Evolutionary conservation across 53 echinoderm and acorn worm genomes (phyloP), one percentile per base, ranked within the genome.

Genomic region (Henricia sp.): DNA sequence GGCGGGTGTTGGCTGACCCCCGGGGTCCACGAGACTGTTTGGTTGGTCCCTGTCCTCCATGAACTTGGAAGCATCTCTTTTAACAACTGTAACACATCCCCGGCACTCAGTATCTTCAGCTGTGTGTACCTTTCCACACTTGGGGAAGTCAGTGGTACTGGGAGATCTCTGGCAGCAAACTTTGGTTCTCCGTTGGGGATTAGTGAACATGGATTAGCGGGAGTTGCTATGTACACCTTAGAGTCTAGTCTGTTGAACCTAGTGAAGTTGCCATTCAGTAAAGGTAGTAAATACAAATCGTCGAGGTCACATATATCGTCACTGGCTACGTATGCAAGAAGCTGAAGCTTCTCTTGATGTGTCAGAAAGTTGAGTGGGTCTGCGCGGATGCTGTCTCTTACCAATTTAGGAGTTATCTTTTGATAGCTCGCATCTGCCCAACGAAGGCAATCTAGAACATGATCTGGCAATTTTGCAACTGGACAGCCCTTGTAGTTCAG

Each of bases 231-330:
- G 72, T 8, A 88, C 14, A 88, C 71, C 41, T 56, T 52, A n/a
- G n/a, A n/a, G n/a, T n/a, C n/a, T n/a, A n/a, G n/a, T 17, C 23
- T 30, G 34, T 14, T 0, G 17, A 90, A 90, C 50, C 16, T 27
- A 9, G 52, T 37, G 39, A 90, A 90, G 5, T 34, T 36, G 3
- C 80, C 82, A 63, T 90, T 62, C n/a, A 40, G 43, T 35, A 90
- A 29, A 6, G 85, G 90, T 20, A 90, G 74, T 4, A 90, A 43
- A 43, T 84, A 38, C 11, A 90, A 20, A 11, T 51, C 70, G 19
- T 35, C 33, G 37, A 90, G 58, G 50, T 90, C 78, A 19, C 1
- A 12, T 27, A 78, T 77, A 21, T 43, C 39, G 50, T 89, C 90
- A 26, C 30, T 52, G 19, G 59, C 59, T 35, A 84, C 44, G 39